Evolutionary conservation across 2,888 invertebrate genomes (phyloP).

Genomic region (Cacoxenus indagator): DNA sequence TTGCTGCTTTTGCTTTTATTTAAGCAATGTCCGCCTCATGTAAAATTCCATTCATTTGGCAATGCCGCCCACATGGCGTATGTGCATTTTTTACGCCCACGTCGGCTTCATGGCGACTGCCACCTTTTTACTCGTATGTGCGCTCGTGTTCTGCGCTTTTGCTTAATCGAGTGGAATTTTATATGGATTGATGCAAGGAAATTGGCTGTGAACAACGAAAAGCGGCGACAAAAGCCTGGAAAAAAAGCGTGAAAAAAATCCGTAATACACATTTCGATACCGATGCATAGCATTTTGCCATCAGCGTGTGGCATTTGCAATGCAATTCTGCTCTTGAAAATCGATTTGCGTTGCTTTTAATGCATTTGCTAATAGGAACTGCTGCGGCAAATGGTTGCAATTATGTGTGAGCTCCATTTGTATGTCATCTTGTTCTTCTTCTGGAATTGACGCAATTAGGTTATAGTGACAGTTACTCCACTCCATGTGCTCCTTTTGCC

Average conservation of each 20-base stretch:
- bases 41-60: background rate
- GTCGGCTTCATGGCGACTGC: constrained; percentile 14
- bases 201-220: background rate
- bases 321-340: background rate
- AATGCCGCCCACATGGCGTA: background rate
- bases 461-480: too few species aligned
- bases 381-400: constrained; percentile 10
- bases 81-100: background rate
- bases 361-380: background rate
- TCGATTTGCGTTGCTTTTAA: background rate
- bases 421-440: background rate
- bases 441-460: background rate
- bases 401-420: constrained; percentile 2
- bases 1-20: background rate
- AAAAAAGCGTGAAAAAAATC: constrained; percentile 10
- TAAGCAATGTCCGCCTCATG: background rate
- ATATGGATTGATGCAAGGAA: constrained; percentile 20
- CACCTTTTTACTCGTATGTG: constrained; percentile 18
- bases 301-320: background rate
- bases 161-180: constrained; percentile 44
- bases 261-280: background rate
- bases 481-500: too few species aligned
- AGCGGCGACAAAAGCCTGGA: too few species aligned
- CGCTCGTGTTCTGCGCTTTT: constrained; percentile 20
- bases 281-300: too few species aligned